These are phyloP conservation scores for Syngnathoides biaculeatus DNA, from an alignment of 2,113 vertebrate genomes.

Conservation along the genomic window DNA sequence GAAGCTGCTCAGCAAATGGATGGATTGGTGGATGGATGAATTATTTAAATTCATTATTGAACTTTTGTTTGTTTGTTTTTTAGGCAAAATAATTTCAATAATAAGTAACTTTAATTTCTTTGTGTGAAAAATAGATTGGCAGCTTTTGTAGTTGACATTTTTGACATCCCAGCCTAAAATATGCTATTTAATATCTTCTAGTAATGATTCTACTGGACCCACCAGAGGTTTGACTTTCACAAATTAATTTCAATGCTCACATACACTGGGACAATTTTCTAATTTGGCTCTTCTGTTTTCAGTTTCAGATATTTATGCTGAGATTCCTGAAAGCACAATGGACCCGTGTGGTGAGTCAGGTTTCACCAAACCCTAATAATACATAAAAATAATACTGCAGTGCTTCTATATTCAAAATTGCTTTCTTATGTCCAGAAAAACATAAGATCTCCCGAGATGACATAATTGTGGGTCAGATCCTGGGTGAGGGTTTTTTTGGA, in stretches of 20 bases:
- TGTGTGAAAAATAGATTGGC: neutral
- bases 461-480: constrained; percentile 79
- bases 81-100: no score
- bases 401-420: neutral
- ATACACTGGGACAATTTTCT: neutral
- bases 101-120: neutral
- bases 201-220: neutral
- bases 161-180: neutral
- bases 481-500: constrained; percentile 93
- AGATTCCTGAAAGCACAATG: constrained; percentile 75
- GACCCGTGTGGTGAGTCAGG: constrained; percentile 36
- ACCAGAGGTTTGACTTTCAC: constrained; percentile 2
- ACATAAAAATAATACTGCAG: neutral
- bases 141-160: neutral
- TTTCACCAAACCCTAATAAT: neutral
- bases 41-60: no score
- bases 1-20: no score
- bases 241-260: neutral
- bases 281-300: neutral
- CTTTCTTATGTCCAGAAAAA: constrained; percentile 52
- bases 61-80: no score
- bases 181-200: constrained; percentile 15
- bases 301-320: constrained; percentile 89
- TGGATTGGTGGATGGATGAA: no score
- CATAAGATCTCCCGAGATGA: constrained; percentile 74